phyloP scores from a whole-genome alignment of 2,888 invertebrate species.

The Drosophila emarginata region DNA sequence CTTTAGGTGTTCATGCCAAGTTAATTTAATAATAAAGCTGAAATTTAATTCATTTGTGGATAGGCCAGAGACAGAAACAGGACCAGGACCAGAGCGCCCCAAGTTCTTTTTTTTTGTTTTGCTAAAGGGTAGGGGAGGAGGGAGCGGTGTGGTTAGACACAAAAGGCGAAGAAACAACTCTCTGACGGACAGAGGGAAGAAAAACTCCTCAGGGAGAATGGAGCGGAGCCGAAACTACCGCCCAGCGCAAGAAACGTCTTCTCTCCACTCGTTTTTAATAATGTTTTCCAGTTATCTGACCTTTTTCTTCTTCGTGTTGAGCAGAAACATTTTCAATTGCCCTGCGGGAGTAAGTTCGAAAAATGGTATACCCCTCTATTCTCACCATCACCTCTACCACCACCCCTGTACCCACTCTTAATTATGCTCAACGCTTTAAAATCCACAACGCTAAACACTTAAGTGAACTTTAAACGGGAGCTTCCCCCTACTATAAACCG shows the following conservation, averaged over 20 bases:
- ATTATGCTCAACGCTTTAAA: conserved; percentile 45
- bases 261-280: conserved; percentile 69
- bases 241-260: conserved; percentile 35
- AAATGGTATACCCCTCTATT: conserved; percentile 12
- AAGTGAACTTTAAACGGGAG: conserved; percentile 38
- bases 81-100: conserved; percentile 22
- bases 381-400: neutral
- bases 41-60: conserved; percentile 81
- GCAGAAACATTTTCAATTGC: conserved; percentile 40
- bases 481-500: neutral
- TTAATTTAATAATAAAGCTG: conserved; percentile 81
- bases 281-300: conserved; percentile 78
- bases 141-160: neutral
- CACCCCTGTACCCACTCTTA: conserved; percentile 19
- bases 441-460: conserved; percentile 25
- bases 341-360: conserved; percentile 24
- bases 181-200: neutral
- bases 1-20: conserved; percentile 81
- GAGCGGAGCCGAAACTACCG: conserved; percentile 21
- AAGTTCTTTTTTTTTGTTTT: conserved; percentile 29
- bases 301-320: conserved; percentile 61
- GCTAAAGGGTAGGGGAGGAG: neutral
- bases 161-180: conserved; percentile 4
- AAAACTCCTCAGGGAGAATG: conserved; percentile 67
- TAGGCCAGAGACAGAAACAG: conserved; percentile 58